phyloP scores from a whole-genome alignment of 2,888 invertebrate species.

The Hydriomena furcata region DNA sequence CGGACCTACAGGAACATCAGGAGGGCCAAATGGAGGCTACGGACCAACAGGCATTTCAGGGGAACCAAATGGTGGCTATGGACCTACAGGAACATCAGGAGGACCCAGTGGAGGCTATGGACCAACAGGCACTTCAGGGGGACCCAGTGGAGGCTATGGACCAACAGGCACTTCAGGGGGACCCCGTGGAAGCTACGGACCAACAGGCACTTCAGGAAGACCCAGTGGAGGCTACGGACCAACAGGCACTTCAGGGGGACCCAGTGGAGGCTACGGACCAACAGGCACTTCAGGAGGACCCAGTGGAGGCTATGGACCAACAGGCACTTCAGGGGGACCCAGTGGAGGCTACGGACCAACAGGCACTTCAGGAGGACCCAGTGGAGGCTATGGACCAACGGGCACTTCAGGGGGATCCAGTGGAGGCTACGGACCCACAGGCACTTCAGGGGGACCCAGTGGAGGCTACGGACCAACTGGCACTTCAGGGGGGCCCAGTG shows the following conservation, averaged over 20 bases:
- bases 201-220: slow-evolving; percentile 5
- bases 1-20: slow-evolving; percentile 1
- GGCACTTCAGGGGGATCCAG: background rate
- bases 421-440: slow-evolving; percentile 13
- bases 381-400: background rate
- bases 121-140: slow-evolving; percentile 9
- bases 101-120: slow-evolving; percentile 23
- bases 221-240: slow-evolving; percentile 18
- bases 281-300: background rate
- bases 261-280: background rate
- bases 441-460: slow-evolving; percentile 1
- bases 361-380: slow-evolving; percentile 4
- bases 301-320: slow-evolving; percentile 2
- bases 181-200: background rate
- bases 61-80: slow-evolving; percentile 18
- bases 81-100: slow-evolving; percentile 10
- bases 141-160: slow-evolving; percentile 3
- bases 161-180: slow-evolving; percentile 12
- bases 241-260: slow-evolving; percentile 1
- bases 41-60: slow-evolving; percentile 5
- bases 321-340: slow-evolving; percentile 5
- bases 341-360: background rate
- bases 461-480: slow-evolving; percentile 12
- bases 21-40: slow-evolving; percentile 11
- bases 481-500: slow-evolving; percentile 10